Evolutionary conservation across 2,888 invertebrate species (phyloP).

Genomic region (Quadriops clusia): DNA sequence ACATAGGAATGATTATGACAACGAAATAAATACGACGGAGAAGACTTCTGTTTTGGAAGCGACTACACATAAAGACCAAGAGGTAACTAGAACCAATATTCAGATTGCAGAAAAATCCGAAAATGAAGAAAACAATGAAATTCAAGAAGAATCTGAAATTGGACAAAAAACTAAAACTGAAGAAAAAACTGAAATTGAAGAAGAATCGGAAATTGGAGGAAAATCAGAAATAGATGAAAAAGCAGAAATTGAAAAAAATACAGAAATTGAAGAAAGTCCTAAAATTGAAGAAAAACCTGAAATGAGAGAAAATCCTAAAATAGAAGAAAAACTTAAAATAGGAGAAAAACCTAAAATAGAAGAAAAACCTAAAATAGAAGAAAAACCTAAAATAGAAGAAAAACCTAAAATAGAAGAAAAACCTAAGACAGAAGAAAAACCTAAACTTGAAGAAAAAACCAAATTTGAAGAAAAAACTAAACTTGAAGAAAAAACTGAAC

Average conservation of each 20-base stretch:
- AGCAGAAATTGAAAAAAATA: too few species aligned
- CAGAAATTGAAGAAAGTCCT: too few species aligned
- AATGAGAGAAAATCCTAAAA: constrained; percentile 6
- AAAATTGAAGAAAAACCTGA: constrained; percentile 2
- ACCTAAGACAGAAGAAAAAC: constrained; percentile 12
- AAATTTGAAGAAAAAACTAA: constrained; percentile 11
- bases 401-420: constrained; percentile 11
- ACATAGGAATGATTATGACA: constrained; percentile 18
- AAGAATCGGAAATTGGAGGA: constrained; percentile 7
- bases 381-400: constrained; percentile 3
- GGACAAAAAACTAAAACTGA: too few species aligned
- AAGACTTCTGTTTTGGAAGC: constrained; percentile 13
- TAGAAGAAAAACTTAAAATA: constrained; percentile 10
- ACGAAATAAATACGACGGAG: constrained; percentile 17
- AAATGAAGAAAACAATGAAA: constrained; percentile 10
- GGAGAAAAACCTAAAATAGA: constrained; percentile 3
- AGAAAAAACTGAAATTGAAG: too few species aligned
- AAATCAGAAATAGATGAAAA: too few species aligned
- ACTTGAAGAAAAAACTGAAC: constrained; percentile 13
- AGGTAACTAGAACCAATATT: constrained; percentile 3
- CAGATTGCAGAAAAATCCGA: constrained; percentile 7
- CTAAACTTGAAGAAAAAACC: constrained; percentile 7
- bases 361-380: too few species aligned
- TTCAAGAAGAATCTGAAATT: constrained; percentile 13
- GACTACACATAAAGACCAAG: too few species aligned